Evolutionary conservation across 2,113 vertebrate species (phyloP).

Genomic region (Meleagris gallopavo): DNA sequence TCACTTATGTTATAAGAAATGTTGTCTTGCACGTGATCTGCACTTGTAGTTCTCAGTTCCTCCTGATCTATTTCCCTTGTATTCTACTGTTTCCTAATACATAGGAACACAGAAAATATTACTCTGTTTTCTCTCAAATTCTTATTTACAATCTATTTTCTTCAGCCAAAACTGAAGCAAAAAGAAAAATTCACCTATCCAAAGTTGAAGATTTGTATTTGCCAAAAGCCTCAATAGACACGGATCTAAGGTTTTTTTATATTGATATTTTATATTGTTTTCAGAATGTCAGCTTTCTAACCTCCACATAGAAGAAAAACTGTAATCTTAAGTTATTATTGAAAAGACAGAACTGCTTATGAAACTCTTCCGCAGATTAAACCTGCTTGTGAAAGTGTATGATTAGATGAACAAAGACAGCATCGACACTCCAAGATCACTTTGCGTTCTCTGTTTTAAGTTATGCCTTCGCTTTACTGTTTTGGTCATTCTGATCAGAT

Average conservation of each 20-base stretch:
- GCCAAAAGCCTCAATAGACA: rapidly evolving
- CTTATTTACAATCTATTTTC: not conserved
- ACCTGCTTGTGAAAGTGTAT: not conserved
- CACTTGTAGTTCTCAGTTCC: not conserved
- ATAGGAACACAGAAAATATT: not conserved
- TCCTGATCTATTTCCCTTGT: not conserved
- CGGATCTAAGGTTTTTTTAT: not conserved
- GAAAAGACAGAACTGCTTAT: not conserved
- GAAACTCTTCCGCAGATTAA: not conserved
- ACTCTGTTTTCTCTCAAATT: not conserved
- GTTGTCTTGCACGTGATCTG: not conserved
- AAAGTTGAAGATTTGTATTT: not conserved
- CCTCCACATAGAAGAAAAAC: not conserved
- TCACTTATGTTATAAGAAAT: not conserved
- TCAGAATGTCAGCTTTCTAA: not conserved
- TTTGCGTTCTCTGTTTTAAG: not conserved
- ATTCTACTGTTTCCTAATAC: not conserved
- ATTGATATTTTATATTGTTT: not conserved
- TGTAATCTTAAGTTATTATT: not conserved
- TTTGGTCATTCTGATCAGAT: not conserved
- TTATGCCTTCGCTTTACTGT: not conserved
- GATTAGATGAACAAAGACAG: not conserved
- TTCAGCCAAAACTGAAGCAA: not conserved
- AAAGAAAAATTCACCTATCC: not conserved
- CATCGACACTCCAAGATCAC: not conserved